A percentile compares a stretch with the other conserved stretches of the same genome.
phyloP scores from a whole-genome alignment of 2,113 vertebrate genomes.

The Neotragus pygmaeus region DNA sequence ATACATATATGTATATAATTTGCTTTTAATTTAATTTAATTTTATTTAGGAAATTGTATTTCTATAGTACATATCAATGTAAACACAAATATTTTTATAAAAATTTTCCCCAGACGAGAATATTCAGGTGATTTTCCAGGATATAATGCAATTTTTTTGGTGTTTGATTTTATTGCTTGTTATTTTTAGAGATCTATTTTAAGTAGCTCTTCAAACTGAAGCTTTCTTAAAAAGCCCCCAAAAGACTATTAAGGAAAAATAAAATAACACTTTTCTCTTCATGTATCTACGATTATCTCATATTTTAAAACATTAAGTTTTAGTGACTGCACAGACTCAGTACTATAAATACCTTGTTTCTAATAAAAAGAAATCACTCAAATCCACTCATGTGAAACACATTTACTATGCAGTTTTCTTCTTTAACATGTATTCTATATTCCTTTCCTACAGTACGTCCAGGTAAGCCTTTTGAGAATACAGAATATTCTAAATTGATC shows the following conservation, averaged over 20 bases:
- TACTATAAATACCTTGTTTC: not conserved
- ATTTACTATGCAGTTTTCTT: not conserved
- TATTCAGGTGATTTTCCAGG: not conserved
- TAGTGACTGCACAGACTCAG: not conserved
- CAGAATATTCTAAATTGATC: not conserved
- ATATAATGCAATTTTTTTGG: not conserved
- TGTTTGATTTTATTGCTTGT: not conserved
- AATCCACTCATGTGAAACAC: not conserved
- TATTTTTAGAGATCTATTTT: constrained; percentile 17
- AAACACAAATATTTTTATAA: constrained; percentile 15
- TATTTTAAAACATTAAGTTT: constrained; percentile 41
- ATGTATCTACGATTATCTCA: not conserved
- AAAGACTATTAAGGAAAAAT: not conserved
- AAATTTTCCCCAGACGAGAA: not conserved
- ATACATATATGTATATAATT: not conserved
- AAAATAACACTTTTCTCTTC: constrained; percentile 38
- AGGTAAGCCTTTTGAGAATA: not conserved
- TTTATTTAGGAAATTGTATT: not conserved
- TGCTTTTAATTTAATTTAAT: not conserved
- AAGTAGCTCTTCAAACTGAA: not conserved
- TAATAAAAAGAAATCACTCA: not conserved
- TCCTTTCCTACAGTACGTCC: not conserved
- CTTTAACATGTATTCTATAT: not conserved
- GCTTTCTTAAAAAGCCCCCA: not conserved
- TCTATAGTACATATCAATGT: not conserved